Percentiles rank a stretch among this genome's conserved stretches.
Evolutionary conservation across 1,140 invertebrate genomes (phyloP).

Genomic region (Hermetia illucens): DNA sequence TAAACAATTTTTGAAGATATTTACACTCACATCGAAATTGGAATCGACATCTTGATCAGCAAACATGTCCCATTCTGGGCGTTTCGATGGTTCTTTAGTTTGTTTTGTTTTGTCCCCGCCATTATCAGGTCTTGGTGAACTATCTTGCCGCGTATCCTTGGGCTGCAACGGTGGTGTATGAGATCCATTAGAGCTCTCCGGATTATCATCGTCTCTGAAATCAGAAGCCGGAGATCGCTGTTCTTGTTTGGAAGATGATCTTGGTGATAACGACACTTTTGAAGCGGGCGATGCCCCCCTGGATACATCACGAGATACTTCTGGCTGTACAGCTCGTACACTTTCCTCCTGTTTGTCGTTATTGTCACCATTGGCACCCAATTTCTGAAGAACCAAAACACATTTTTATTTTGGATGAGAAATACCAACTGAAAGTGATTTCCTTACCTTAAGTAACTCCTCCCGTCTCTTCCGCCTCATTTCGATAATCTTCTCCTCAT

Average conservation of each 20-base stretch:
- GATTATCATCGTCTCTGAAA: not conserved
- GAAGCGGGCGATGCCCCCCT: too few relatives aligned
- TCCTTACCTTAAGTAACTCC: constrained; percentile 65
- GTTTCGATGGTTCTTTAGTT: constrained; percentile 29
- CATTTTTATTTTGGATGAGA: too few relatives aligned
- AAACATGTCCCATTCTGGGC: constrained; percentile 71
- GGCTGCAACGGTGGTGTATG: not conserved
- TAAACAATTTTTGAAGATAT: constrained; percentile 5
- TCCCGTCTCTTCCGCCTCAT: constrained; percentile 76
- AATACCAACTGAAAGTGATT: too few relatives aligned
- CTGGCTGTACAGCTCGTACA: too few relatives aligned
- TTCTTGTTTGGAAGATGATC: not conserved
- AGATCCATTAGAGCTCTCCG: not conserved
- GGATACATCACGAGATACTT: too few relatives aligned
- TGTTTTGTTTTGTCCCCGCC: constrained; percentile 19
- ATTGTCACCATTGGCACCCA: constrained; percentile 46
- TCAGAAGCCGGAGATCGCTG: not conserved
- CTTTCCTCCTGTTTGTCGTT: constrained; percentile 34
- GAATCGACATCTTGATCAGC: constrained; percentile 76
- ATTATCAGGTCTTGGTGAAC: constrained; percentile 23
- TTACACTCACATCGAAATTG: constrained; percentile 62
- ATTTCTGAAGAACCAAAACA: constrained; percentile 27
- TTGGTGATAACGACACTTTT: too few relatives aligned
- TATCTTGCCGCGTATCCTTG: constrained; percentile 11
- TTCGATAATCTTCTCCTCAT: constrained; percentile 89